Evolutionary conservation across 2,888 invertebrate genomes (phyloP).

Genomic region (Tuberolachnus salignus): DNA sequence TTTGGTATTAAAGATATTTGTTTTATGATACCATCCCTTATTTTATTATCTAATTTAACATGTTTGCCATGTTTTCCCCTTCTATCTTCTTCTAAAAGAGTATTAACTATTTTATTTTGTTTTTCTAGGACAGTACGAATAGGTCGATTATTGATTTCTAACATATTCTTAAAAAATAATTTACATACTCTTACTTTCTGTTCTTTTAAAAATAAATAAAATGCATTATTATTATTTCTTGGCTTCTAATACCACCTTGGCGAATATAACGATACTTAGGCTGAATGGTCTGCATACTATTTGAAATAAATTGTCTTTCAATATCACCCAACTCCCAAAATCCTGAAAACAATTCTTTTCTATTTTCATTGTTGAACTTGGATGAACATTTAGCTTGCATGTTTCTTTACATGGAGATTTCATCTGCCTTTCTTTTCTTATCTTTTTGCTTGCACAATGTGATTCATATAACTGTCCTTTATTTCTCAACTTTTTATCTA

Average conservation of each 20-base stretch:
- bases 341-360: slow-evolving; percentile 48
- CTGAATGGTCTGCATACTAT: slow-evolving; percentile 38
- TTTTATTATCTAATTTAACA: neutral
- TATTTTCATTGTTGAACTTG: slow-evolving; percentile 55
- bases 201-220: slow-evolving; percentile 41
- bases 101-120: slow-evolving; percentile 36
- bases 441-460: slow-evolving; percentile 24
- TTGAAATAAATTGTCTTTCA: slow-evolving; percentile 51
- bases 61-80: slow-evolving; percentile 30
- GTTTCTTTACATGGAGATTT: slow-evolving; percentile 54
- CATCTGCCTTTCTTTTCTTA: slow-evolving; percentile 46
- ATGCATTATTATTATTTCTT: slow-evolving; percentile 48
- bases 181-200: slow-evolving; percentile 44
- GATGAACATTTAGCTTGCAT: slow-evolving; percentile 55
- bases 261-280: slow-evolving; percentile 53
- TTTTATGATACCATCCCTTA: slow-evolving; percentile 30
- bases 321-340: slow-evolving; percentile 56
- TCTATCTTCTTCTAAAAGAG: slow-evolving; percentile 29
- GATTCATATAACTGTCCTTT: slow-evolving; percentile 29
- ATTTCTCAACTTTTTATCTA: slow-evolving; percentile 40
- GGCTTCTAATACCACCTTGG: slow-evolving; percentile 37
- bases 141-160: slow-evolving; percentile 36
- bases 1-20: slow-evolving; percentile 54
- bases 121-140: slow-evolving; percentile 37
- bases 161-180: slow-evolving; percentile 43